Conservation (phyloP, 2,797 vertebrate genomes). For the Tympanoctomys barrerae region DNA sequence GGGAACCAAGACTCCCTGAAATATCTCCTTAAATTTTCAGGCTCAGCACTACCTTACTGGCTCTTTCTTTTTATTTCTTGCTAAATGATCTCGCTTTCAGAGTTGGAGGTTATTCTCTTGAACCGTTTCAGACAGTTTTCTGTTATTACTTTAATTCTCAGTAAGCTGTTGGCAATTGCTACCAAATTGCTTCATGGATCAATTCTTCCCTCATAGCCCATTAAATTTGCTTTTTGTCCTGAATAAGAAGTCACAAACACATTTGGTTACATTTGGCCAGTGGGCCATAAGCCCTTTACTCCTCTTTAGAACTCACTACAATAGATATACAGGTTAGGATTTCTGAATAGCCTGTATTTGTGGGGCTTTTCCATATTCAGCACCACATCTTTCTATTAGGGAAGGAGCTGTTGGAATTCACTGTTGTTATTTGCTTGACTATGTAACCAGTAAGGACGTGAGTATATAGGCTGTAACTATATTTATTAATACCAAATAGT, state of each 20-base stretch:
- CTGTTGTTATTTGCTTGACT: constrained; percentile 33
- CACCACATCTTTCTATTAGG: not conserved
- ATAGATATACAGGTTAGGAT: constrained; percentile 33
- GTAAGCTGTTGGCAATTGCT: constrained; percentile 84
- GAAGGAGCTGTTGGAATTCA: constrained; percentile 18
- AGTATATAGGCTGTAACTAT: not conserved
- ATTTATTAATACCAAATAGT: not conserved
- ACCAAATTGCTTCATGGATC: constrained; percentile 85
- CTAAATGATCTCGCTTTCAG: constrained; percentile 78
- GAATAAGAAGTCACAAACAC: constrained; percentile 79
- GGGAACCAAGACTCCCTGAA: constrained; percentile 44
- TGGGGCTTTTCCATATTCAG: constrained; percentile 58
- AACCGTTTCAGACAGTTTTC: constrained; percentile 80
- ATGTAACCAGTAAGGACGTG: not conserved
- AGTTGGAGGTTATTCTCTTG: constrained; percentile 76
- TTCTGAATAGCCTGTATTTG: constrained; percentile 41
- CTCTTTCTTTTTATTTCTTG: constrained; percentile 69
- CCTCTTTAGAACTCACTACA: constrained; percentile 56
- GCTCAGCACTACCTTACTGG: constrained; percentile 3
- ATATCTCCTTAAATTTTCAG: constrained; percentile 60
- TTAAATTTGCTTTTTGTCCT: constrained; percentile 78
- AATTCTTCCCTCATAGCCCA: constrained; percentile 81
- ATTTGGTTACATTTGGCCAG: constrained; percentile 81
- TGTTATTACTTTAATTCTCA: constrained; percentile 85
- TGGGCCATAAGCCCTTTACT: constrained; percentile 70